Evolutionary conservation across 2,888 invertebrate genomes (phyloP).

Genomic region (Perithous albicinctus): DNA sequence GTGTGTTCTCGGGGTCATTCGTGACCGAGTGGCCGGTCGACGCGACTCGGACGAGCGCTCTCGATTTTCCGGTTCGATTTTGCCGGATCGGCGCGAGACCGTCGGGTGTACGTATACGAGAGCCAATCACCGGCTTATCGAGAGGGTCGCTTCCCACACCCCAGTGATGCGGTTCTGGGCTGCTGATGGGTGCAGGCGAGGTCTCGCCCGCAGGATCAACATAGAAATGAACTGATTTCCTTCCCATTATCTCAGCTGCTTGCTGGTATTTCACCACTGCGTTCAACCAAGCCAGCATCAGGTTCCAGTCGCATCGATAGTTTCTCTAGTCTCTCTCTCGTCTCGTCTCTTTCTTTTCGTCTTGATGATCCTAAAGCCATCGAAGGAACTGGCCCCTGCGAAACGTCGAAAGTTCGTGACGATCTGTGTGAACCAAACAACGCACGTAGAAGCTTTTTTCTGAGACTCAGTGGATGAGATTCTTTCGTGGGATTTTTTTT

Average conservation of each 20-base stretch:
- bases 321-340: slow-evolving; percentile 61
- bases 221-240: slow-evolving; percentile 85
- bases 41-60: slow-evolving; percentile 61
- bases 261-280: slow-evolving; percentile 46
- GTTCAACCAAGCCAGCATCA: slow-evolving; percentile 63
- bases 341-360: no score
- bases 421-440: slow-evolving; percentile 68
- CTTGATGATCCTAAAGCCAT: slow-evolving; percentile 25
- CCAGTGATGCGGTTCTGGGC: slow-evolving; percentile 44
- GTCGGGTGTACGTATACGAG: no score
- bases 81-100: slow-evolving; percentile 69
- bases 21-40: slow-evolving; percentile 53
- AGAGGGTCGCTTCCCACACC: slow-evolving; percentile 46
- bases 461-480: slow-evolving; percentile 35
- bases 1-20: slow-evolving; percentile 36
- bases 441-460: slow-evolving; percentile 21
- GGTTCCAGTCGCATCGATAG: slow-evolving; percentile 54
- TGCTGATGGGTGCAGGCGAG: slow-evolving; percentile 65
- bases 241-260: slow-evolving; percentile 83
- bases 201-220: slow-evolving; percentile 83
- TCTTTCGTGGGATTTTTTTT: slow-evolving; percentile 30
- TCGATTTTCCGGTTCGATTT: slow-evolving; percentile 81
- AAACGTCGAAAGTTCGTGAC: slow-evolving; percentile 66
- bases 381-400: slow-evolving; percentile 28
- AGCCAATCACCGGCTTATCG: slow-evolving; percentile 66